These are phyloP conservation scores for Alosa sapidissima DNA, from an alignment of 2,797 vertebrate genomes.

Conservation along the genomic window DNA sequence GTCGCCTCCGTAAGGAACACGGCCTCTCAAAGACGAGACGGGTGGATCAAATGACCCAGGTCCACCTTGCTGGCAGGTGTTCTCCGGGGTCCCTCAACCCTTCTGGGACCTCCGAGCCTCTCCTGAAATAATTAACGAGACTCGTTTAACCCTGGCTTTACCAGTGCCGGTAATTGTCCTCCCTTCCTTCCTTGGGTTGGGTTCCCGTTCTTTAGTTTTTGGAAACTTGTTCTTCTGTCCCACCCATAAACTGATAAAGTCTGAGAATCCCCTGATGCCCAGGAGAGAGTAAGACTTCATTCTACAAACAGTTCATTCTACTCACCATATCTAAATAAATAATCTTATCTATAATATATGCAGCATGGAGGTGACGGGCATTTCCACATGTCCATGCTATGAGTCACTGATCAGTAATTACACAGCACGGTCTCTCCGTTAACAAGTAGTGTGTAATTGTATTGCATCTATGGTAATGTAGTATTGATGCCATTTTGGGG, in stretches of 20 bases:
- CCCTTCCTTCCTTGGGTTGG: not conserved
- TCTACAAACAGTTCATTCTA: no score
- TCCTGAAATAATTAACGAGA: not conserved
- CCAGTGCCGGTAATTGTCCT: not conserved
- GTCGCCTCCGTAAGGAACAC: conserved; percentile 1
- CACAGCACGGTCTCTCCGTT: not conserved
- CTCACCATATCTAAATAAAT: no score
- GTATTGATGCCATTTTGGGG: not conserved
- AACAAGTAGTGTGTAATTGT: not conserved
- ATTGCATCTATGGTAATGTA: no score
- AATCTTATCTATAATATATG: no score
- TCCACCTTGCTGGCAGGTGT: conserved; percentile 8
- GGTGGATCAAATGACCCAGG: conserved; percentile 7
- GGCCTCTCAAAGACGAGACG: not conserved
- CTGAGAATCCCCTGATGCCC: no score
- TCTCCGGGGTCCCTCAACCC: not conserved
- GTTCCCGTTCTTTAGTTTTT: not conserved
- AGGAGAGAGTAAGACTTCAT: no score
- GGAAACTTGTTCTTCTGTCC: not conserved
- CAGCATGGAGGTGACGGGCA: not conserved
- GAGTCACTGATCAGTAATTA: not conserved
- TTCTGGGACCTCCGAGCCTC: not conserved
- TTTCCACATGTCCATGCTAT: not conserved
- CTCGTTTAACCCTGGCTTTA: not conserved
- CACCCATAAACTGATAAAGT: not conserved